Conservation (phyloP, 2,113 vertebrate genomes). For the Synchiropus splendidus region DNA sequence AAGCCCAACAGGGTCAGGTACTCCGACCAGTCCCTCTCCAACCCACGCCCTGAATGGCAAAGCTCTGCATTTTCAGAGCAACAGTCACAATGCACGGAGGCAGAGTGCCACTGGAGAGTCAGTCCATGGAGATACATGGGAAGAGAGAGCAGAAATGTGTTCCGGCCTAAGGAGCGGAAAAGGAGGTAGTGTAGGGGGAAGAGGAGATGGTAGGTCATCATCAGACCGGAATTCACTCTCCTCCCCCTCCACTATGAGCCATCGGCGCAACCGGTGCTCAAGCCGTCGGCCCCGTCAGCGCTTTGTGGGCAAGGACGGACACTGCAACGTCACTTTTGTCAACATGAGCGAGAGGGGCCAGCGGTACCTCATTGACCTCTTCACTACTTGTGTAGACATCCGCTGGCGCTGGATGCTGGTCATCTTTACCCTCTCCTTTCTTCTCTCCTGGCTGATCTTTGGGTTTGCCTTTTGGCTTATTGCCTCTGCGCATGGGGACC, state of each 20-base stretch:
- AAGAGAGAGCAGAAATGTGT: constrained; percentile 36
- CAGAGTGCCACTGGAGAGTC: constrained; percentile 39
- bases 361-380: constrained; percentile 83
- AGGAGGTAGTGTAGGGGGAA: constrained; percentile 40
- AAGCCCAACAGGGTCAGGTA: constrained; percentile 36
- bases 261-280: constrained; percentile 28
- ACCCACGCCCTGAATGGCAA: constrained; percentile 58
- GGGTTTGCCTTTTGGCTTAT: constrained; percentile 87
- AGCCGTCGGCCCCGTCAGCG: constrained; percentile 65
- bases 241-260: constrained; percentile 40
- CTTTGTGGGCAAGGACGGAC: constrained; percentile 86
- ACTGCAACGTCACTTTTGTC: constrained; percentile 84
- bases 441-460: constrained; percentile 87
- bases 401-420: constrained; percentile 91
- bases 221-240: constrained; percentile 33
- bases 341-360: constrained; percentile 84
- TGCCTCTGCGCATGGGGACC: constrained; percentile 77
- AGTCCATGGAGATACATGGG: constrained; percentile 39
- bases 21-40: constrained; percentile 38
- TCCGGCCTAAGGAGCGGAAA: constrained; percentile 31
- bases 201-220: constrained; percentile 31
- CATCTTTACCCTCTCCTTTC: constrained; percentile 84
- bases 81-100: constrained; percentile 48
- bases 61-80: constrained; percentile 46
- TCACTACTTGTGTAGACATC: constrained; percentile 88